A percentile compares a stretch with the other conserved stretches of the same genome.
Evolutionary conservation across 2,888 invertebrate species (phyloP).

Genomic region (Ligdia adustata): DNA sequence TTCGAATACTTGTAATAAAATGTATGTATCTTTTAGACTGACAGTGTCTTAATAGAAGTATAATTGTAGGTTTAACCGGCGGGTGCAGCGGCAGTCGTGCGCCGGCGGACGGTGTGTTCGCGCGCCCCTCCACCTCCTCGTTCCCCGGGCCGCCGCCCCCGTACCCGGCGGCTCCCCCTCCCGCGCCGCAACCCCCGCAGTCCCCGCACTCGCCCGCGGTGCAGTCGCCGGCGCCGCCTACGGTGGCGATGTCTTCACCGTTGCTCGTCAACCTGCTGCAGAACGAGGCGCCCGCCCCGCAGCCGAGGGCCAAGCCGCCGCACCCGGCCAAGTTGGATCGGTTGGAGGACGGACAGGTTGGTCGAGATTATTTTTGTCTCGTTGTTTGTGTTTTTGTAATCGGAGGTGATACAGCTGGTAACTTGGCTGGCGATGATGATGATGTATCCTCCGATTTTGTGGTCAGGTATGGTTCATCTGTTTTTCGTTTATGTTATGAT

Average conservation of each 20-base stretch:
- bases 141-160: constrained; percentile 72
- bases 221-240: constrained; percentile 49
- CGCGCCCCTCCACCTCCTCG: constrained; percentile 58
- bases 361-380: too few species aligned
- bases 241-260: constrained; percentile 93
- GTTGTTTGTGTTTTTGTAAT: too few species aligned
- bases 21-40: too few species aligned
- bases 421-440: too few species aligned
- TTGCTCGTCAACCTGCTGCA: constrained; percentile 95
- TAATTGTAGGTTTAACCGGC: constrained; percentile 55
- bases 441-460: too few species aligned
- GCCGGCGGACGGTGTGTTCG: constrained; percentile 54
- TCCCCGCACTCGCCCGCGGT: constrained; percentile 39
- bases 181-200: constrained; percentile 36
- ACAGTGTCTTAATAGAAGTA: too few species aligned
- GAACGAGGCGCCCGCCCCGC: constrained; percentile 87
- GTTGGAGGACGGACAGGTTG: constrained; percentile 71
- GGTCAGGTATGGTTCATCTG: too few species aligned
- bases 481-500: too few species aligned
- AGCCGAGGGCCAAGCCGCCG: constrained; percentile 61
- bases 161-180: constrained; percentile 51
- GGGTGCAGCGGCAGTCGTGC: constrained; percentile 29
- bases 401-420: too few species aligned
- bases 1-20: too few species aligned
- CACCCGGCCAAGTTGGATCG: constrained; percentile 70